A percentile compares a stretch with the other conserved stretches of the same genome.
phyloP scores from a whole-genome alignment of 2,113 vertebrate genomes.

The Cettia cetti region DNA sequence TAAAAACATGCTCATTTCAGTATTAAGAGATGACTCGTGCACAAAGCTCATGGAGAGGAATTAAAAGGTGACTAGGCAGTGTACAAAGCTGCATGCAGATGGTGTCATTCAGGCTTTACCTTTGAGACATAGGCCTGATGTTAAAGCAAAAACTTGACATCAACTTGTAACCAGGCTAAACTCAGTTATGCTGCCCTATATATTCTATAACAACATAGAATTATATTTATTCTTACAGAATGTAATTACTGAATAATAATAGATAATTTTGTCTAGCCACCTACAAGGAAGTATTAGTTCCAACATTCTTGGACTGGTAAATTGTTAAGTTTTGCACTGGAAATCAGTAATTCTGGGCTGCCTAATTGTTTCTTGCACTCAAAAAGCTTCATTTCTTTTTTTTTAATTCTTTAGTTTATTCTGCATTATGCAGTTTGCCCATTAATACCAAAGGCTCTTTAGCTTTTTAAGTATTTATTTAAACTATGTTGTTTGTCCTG shows the following conservation, averaged over 20 bases:
- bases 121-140: background rate
- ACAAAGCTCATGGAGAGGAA: background rate
- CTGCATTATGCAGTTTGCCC: background rate
- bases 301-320: background rate
- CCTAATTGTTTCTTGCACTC: background rate
- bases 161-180: background rate
- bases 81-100: background rate
- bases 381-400: background rate
- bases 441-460: background rate
- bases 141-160: background rate
- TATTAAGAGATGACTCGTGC: background rate
- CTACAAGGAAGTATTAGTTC: background rate
- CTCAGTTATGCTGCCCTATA: background rate
- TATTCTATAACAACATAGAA: background rate
- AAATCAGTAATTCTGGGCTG: background rate
- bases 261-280: background rate
- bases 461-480: background rate
- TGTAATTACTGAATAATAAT: background rate
- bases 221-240: background rate
- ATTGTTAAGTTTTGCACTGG: background rate
- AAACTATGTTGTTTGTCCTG: background rate
- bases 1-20: background rate
- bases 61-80: background rate
- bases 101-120: background rate
- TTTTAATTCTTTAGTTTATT: background rate